Conservation (phyloP, 2,888 invertebrate species). For the Drosophila austrosaltans region DNA sequence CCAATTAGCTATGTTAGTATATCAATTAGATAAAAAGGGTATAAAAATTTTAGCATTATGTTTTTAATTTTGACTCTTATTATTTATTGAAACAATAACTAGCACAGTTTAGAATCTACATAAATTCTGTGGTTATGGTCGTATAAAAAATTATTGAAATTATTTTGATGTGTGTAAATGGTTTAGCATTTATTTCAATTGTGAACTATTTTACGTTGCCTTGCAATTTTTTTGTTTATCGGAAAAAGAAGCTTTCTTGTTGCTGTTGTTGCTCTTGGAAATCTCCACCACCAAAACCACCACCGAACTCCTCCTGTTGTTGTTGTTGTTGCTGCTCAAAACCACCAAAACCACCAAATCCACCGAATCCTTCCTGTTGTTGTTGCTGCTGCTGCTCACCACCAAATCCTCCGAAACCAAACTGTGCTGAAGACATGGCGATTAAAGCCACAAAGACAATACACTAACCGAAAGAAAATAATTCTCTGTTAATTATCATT, state of each 20-base stretch:
- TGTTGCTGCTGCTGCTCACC: constrained; percentile 17
- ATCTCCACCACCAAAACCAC: too few species aligned
- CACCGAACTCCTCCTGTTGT: constrained; percentile 11
- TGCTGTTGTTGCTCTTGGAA: neutral
- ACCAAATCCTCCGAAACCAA: constrained; percentile 31
- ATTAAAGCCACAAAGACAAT: constrained; percentile 42
- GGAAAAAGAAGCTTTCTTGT: neutral
- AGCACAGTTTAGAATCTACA: neutral
- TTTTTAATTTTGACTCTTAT: neutral
- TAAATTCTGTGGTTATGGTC: neutral
- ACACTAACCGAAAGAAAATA: constrained; percentile 16
- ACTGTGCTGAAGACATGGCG: constrained; percentile 29
- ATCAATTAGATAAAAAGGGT: too few species aligned
- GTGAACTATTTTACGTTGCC: too few species aligned
- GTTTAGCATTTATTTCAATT: too few species aligned
- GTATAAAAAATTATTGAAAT: too few species aligned
- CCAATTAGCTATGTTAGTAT: too few species aligned
- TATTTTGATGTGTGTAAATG: too few species aligned
- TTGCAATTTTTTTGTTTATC: neutral
- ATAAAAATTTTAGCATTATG: too few species aligned
- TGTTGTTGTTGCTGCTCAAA: constrained; percentile 29
- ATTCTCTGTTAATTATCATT: neutral
- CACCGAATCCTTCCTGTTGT: constrained; percentile 16
- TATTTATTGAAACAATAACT: neutral
- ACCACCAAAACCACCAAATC: constrained; percentile 27